phyloP scores from a whole-genome alignment of 2,888 invertebrate species.

The Tetanocera ferruginea region DNA sequence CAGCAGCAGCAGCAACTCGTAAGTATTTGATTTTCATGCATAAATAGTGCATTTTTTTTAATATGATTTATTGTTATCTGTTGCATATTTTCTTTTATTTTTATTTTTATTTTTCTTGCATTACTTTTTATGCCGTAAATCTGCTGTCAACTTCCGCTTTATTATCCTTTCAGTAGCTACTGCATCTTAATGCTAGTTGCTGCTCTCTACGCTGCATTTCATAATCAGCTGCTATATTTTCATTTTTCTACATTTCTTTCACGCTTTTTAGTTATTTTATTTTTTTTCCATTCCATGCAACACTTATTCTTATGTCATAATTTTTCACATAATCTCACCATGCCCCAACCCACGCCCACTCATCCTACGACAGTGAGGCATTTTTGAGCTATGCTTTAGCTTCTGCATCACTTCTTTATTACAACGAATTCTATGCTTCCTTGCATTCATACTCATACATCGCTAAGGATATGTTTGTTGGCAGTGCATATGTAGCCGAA shows the following conservation, averaged over 20 bases:
- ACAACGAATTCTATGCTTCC: conserved; percentile 63
- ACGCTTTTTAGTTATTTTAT: conserved; percentile 51
- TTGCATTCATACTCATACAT: conserved; percentile 31
- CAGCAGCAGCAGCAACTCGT: not conserved
- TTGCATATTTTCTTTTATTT: not conserved
- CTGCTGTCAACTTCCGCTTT: not conserved
- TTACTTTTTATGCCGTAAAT: not conserved
- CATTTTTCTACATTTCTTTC: conserved; percentile 35
- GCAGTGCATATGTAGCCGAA: conserved; percentile 28
- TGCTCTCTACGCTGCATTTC: not conserved
- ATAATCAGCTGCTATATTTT: not conserved
- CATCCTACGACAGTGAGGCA: not conserved
- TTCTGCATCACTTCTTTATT: conserved; percentile 48
- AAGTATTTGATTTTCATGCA: not conserved
- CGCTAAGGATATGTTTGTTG: conserved; percentile 41
- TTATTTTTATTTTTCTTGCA: conserved; percentile 26
- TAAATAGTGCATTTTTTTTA: not conserved
- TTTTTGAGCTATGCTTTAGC: conserved; percentile 3
- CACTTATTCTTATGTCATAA: conserved; percentile 17
- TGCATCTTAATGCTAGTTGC: not conserved
- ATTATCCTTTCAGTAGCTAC: not conserved
- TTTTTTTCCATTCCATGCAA: not conserved
- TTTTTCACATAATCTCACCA: conserved; percentile 12
- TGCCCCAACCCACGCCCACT: not conserved
- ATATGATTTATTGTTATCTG: not conserved